Evolutionary conservation across 2,888 invertebrate genomes (phyloP).

Genomic region (Molanna angustata): DNA sequence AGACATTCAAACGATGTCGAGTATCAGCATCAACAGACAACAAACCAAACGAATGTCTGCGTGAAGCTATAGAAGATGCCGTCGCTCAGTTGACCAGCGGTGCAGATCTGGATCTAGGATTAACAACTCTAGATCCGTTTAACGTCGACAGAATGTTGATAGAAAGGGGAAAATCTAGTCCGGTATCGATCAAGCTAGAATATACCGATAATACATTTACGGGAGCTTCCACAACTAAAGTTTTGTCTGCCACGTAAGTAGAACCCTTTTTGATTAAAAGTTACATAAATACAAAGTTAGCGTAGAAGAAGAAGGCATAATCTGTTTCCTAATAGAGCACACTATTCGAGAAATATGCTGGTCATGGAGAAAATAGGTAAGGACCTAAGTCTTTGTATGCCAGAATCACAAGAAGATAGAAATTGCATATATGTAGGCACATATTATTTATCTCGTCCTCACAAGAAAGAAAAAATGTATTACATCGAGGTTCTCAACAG

Average conservation of each 20-base stretch:
- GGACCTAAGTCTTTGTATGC: too few relatives aligned
- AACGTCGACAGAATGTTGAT: slow-evolving; percentile 19
- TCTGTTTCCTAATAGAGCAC: too few relatives aligned
- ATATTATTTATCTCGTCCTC: too few relatives aligned
- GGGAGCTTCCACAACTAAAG: slow-evolving; percentile 14
- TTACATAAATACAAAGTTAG: too few relatives aligned
- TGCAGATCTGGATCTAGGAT: slow-evolving; percentile 31
- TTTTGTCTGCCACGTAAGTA: slow-evolving; percentile 24
- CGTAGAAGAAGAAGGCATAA: too few relatives aligned
- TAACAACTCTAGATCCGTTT: slow-evolving; percentile 25
- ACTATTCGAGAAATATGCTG: too few relatives aligned
- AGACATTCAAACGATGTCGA: slow-evolving; percentile 36
- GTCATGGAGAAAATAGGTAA: too few relatives aligned
- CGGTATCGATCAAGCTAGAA: slow-evolving; percentile 27
- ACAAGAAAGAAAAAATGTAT: too few relatives aligned
- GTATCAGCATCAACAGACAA: slow-evolving; percentile 34
- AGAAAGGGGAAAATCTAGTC: slow-evolving; percentile 24
- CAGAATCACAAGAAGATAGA: too few relatives aligned
- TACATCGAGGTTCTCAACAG: too few relatives aligned
- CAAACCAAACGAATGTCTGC: slow-evolving; percentile 36
- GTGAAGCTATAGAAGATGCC: slow-evolving; percentile 33
- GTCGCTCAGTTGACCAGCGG: slow-evolving; percentile 30
- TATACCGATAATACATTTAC: slow-evolving; percentile 20
- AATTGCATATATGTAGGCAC: too few relatives aligned
- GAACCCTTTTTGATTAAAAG: too few relatives aligned